Percentiles rank a stretch among this genome's conserved stretches.
Evolutionary conservation across 2,113 vertebrate species (phyloP).

Genomic region (Pterocles gutturalis): DNA sequence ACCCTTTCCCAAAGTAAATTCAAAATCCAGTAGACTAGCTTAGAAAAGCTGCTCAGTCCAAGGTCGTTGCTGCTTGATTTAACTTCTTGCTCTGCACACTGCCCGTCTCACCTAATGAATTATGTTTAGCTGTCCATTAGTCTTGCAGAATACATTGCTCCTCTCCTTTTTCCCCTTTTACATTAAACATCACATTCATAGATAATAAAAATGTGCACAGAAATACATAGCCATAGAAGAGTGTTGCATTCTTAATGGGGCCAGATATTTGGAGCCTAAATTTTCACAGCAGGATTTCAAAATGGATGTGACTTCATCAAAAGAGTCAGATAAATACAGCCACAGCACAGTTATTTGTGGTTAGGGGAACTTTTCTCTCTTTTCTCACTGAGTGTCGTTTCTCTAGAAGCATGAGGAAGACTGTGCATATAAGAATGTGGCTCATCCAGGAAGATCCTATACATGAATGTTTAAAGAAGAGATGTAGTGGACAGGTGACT

Average conservation of each 20-base stretch:
- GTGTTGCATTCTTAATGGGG: neutral
- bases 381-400: neutral
- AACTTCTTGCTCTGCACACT: constrained; percentile 1
- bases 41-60: constrained; percentile 3
- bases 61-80: constrained; percentile 55
- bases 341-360: neutral
- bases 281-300: constrained; percentile 20
- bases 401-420: neutral
- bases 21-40: neutral
- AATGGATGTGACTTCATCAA: neutral
- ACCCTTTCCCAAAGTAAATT: neutral
- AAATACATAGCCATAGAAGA: constrained; percentile 34
- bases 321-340: neutral
- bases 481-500: neutral
- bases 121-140: constrained; percentile 42
- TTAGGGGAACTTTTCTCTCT: neutral
- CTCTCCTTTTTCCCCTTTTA: neutral
- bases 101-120: neutral
- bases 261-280: neutral
- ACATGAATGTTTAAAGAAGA: neutral
- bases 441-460: neutral
- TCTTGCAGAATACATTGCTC: constrained; percentile 23
- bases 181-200: constrained; percentile 28
- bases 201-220: constrained; percentile 33
- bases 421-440: neutral